Conservation (phyloP, 2,113 vertebrate genomes). For the Nannospalax galili region DNA sequence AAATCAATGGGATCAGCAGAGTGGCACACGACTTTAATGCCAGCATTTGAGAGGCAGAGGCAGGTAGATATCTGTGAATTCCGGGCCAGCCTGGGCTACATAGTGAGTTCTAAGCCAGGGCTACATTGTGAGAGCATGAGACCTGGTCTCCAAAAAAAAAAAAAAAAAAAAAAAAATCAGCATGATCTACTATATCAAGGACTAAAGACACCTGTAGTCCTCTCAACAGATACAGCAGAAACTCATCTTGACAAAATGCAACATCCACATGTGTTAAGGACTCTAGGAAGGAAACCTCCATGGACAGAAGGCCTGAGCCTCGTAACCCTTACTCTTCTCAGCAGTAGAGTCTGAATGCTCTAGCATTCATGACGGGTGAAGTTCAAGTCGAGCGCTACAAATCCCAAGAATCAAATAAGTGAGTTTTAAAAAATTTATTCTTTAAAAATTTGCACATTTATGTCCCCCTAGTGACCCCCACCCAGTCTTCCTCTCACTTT, state of each 20-base stretch:
- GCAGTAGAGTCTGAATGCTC: not conserved
- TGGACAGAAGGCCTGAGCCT: not conserved
- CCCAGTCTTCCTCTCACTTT: not conserved
- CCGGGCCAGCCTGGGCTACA: too few species aligned
- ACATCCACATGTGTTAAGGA: not conserved
- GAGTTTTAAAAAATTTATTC: not conserved
- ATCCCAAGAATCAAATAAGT: not conserved
- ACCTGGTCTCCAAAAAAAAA: not conserved
- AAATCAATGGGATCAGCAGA: too few species aligned
- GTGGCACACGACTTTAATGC: too few species aligned
- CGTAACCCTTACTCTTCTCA: not conserved
- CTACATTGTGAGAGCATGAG: too few species aligned
- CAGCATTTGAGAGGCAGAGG: too few species aligned
- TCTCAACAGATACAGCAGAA: not conserved
- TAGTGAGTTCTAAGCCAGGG: too few species aligned
- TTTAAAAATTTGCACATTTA: too few species aligned
- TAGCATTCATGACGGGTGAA: too few species aligned
- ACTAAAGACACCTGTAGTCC: not conserved
- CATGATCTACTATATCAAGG: not conserved
- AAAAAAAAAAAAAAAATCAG: not conserved
- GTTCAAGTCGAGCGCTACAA: not conserved
- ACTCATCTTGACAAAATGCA: not conserved
- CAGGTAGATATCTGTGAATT: too few species aligned
- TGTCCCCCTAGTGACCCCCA: not conserved
- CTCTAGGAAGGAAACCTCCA: not conserved